Percentiles rank a stretch among this genome's conserved stretches.
phyloP scores from a whole-genome alignment of 2,888 invertebrate species.

The Auanema freiburgensis region DNA sequence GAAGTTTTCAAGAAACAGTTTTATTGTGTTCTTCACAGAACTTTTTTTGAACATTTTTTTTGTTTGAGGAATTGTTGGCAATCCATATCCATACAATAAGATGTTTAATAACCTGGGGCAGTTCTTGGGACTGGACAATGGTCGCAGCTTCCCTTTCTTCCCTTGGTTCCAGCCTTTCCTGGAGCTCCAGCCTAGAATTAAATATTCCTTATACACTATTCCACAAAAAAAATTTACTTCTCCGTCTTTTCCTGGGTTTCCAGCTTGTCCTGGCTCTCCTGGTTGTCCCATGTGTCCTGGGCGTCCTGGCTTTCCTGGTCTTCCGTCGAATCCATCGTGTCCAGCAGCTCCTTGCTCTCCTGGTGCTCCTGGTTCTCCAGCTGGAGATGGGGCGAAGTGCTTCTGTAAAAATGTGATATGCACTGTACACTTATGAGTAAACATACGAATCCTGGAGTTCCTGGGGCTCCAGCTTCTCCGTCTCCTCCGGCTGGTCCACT shows the following conservation, averaged over 20 bases:
- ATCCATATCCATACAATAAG: too few species aligned
- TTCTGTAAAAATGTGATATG: constrained; percentile 9
- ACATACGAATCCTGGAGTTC: constrained; percentile 17
- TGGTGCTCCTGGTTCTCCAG: constrained; percentile 35
- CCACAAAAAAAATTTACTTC: constrained; percentile 11
- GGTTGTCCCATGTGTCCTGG: constrained; percentile 34
- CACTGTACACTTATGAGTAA: neutral
- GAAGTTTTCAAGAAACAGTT: too few species aligned
- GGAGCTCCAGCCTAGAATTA: constrained; percentile 27
- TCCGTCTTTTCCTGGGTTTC: constrained; percentile 44
- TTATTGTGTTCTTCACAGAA: too few species aligned
- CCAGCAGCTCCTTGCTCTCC: constrained; percentile 46
- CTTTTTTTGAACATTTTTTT: too few species aligned
- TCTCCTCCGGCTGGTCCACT: constrained; percentile 40
- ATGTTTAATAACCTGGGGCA: constrained; percentile 35
- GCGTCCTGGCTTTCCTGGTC: constrained; percentile 44
- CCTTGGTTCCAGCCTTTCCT: constrained; percentile 34
- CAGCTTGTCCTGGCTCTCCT: constrained; percentile 34
- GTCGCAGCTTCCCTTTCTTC: constrained; percentile 37
- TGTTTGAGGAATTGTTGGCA: too few species aligned
- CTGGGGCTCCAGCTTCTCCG: constrained; percentile 16
- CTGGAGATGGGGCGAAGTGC: constrained; percentile 10
- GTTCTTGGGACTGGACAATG: constrained; percentile 40
- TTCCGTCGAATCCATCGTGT: constrained; percentile 40
- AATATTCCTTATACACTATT: too few species aligned